These are phyloP conservation scores for Mythimna ferrago DNA, from an alignment of 2,888 invertebrate genomes.

Conservation along the genomic window DNA sequence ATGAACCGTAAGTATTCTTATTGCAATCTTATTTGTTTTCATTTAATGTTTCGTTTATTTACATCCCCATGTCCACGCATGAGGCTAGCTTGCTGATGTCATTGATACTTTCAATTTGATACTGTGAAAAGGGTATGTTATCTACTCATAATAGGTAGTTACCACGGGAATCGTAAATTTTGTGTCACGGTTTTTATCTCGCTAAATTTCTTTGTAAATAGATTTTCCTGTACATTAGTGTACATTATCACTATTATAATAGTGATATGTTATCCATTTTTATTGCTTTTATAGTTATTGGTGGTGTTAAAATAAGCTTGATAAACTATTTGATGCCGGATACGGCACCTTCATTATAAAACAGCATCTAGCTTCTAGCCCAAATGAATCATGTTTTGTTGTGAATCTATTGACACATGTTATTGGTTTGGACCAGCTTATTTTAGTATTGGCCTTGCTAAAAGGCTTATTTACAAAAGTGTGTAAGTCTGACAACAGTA, in stretches of 20 bases:
- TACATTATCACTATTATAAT: neutral
- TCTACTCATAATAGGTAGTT: constrained; percentile 42
- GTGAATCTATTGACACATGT: neutral
- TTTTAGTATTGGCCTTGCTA: neutral
- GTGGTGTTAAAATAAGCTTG: constrained; percentile 11
- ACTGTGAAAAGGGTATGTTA: too few relatives aligned
- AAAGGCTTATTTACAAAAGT: neutral
- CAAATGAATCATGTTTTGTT: constrained; percentile 13
- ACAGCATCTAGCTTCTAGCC: constrained; percentile 5
- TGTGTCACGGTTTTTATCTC: constrained; percentile 21
- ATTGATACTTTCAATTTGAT: constrained; percentile 51
- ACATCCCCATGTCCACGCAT: constrained; percentile 29
- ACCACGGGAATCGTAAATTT: constrained; percentile 55
- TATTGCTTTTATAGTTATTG: constrained; percentile 19
- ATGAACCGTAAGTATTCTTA: constrained; percentile 94
- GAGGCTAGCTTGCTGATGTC: constrained; percentile 76
- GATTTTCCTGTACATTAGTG: neutral
- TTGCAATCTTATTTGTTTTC: constrained; percentile 30
- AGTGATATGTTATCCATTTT: constrained; percentile 32
- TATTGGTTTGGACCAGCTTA: neutral
- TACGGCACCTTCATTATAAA: constrained; percentile 9
- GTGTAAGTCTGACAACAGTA: neutral
- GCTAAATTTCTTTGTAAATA: constrained; percentile 1
- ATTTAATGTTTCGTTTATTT: constrained; percentile 36
- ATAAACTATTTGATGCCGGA: constrained; percentile 19